Percentiles rank a stretch among this genome's conserved stretches.
These are phyloP conservation scores for Vollenhovia emeryi DNA, from an alignment of 1,140 invertebrate genomes.

Conservation along the genomic window DNA sequence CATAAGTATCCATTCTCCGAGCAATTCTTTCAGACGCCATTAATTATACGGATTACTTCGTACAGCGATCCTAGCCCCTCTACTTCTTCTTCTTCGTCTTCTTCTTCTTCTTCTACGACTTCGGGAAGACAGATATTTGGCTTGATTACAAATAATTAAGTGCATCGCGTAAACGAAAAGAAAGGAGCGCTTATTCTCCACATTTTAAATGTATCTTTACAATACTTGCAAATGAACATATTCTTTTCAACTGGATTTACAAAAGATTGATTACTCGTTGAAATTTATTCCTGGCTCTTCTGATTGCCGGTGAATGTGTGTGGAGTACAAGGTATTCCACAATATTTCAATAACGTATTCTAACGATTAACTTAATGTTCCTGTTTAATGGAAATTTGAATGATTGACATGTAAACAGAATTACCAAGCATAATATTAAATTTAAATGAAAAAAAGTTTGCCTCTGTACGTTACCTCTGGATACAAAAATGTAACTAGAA, in stretches of 20 bases:
- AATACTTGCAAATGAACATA: not conserved
- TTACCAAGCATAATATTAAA: not conserved
- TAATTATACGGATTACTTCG: constrained; percentile 28
- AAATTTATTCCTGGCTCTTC: not conserved
- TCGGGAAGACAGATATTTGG: not conserved
- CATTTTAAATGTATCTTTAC: not conserved
- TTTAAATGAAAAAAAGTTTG: not conserved
- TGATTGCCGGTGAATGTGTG: not conserved
- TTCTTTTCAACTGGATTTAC: not conserved
- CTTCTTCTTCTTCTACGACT: not conserved
- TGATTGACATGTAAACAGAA: not conserved
- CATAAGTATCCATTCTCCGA: constrained; percentile 2
- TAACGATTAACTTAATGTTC: not conserved
- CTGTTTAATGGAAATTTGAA: not conserved
- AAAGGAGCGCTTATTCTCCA: not conserved
- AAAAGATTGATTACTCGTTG: not conserved
- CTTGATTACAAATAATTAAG: constrained; percentile 34
- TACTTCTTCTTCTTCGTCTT: not conserved
- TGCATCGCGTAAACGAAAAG: not conserved
- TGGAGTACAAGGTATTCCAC: not conserved
- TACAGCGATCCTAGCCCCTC: not conserved
- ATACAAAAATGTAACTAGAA: too few relatives aligned
- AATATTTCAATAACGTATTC: not conserved
- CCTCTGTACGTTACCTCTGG: too few relatives aligned
- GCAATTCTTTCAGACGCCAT: constrained; percentile 23